Conservation (phyloP, 2,113 vertebrate species). For the Silurus glanis region DNA sequence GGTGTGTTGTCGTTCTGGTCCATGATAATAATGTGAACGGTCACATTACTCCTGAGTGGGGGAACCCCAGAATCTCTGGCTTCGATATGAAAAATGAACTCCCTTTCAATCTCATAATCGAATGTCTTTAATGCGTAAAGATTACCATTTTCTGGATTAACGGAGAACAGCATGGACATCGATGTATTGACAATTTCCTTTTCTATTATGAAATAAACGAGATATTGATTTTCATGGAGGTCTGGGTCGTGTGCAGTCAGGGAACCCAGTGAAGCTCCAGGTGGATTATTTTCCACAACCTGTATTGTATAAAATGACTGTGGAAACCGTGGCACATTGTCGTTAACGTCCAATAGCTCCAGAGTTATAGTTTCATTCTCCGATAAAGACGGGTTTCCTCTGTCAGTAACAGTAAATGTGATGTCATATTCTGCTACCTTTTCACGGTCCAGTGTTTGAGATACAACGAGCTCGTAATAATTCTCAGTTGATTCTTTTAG, state of each 20-base stretch:
- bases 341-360: conserved; percentile 70
- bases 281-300: conserved; percentile 73
- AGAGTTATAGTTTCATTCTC: conserved; percentile 72
- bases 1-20: no score
- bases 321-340: conserved; percentile 69
- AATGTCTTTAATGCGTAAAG: conserved; percentile 67
- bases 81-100: conserved; percentile 68
- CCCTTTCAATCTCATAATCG: conserved; percentile 67
- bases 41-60: conserved; percentile 71
- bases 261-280: conserved; percentile 64
- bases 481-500: conserved; percentile 68
- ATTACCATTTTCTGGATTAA: conserved; percentile 71
- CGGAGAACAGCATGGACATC: conserved; percentile 80
- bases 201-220: conserved; percentile 79
- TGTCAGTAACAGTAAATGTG: conserved; percentile 66
- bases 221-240: conserved; percentile 75
- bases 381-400: conserved; percentile 69
- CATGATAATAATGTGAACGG: no score
- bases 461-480: conserved; percentile 68
- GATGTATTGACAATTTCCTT: conserved; percentile 77
- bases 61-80: conserved; percentile 67
- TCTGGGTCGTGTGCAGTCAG: conserved; percentile 67
- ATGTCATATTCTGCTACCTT: conserved; percentile 68
- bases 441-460: conserved; percentile 68
- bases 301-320: conserved; percentile 64